These are phyloP conservation scores for Eupithecia centaureata DNA, from an alignment of 2,888 invertebrate genomes.

Conservation along the genomic window DNA sequence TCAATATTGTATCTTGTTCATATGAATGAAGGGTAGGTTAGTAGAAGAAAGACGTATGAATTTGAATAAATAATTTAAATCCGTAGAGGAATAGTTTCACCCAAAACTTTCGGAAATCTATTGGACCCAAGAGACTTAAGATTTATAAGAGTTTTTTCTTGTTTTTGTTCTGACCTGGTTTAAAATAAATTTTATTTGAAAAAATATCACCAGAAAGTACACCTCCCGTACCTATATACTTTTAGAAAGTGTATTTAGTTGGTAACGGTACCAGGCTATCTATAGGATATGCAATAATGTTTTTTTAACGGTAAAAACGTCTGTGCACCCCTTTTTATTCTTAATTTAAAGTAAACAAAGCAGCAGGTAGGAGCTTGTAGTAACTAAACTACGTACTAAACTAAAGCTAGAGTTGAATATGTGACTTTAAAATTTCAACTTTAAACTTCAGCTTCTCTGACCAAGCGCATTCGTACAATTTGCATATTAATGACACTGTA, in stretches of 20 bases:
- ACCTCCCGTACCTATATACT: no score
- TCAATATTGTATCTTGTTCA: constrained; percentile 27
- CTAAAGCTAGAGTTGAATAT: not conserved
- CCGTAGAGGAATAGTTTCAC: not conserved
- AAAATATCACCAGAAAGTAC: no score
- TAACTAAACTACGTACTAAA: no score
- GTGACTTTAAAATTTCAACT: not conserved
- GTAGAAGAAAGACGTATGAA: not conserved
- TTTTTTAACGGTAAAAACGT: no score
- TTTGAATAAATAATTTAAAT: not conserved
- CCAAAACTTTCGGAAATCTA: not conserved
- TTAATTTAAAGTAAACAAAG: no score
- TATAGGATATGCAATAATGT: no score
- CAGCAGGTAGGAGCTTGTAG: no score
- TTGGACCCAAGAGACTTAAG: not conserved
- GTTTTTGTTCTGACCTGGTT: no score
- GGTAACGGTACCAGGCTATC: no score
- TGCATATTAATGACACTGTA: constrained; percentile 23
- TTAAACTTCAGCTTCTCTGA: constrained; percentile 8
- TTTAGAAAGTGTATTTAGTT: no score
- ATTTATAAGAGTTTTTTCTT: not conserved
- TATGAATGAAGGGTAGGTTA: constrained; percentile 5
- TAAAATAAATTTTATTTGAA: no score
- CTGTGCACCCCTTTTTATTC: no score
- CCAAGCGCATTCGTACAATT: constrained; percentile 19